Evolutionary conservation across 2,113 vertebrate species (phyloP).

Genomic region (Erpornis zantholeuca): DNA sequence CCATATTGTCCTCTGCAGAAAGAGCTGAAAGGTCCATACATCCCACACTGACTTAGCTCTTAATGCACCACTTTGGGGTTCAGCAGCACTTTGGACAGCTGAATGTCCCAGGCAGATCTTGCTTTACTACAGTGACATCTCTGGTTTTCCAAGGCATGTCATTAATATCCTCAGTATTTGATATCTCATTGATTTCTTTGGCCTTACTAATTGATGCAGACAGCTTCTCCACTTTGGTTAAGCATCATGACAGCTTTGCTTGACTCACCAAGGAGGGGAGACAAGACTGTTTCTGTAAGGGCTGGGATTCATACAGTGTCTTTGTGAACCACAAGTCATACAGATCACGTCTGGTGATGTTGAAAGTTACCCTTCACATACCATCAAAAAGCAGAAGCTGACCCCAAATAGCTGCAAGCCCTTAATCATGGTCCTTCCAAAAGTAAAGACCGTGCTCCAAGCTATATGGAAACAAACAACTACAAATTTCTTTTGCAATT

Average conservation of each 20-base stretch:
- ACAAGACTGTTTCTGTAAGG: not conserved
- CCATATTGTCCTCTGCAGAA: not conserved
- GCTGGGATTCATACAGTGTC: fast-evolving
- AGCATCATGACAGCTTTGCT: not conserved
- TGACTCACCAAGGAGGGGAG: not conserved
- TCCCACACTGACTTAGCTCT: not conserved
- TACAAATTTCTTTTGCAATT: not conserved
- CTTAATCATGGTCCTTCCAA: not conserved
- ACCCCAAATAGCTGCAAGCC: fast-evolving
- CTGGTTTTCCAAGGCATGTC: not conserved
- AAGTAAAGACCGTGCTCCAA: not conserved
- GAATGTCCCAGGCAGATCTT: not conserved
- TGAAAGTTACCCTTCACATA: not conserved
- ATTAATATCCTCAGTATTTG: not conserved
- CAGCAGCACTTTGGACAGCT: not conserved
- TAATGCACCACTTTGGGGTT: fast-evolving
- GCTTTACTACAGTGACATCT: not conserved
- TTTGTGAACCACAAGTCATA: not conserved
- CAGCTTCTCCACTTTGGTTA: not conserved
- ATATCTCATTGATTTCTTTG: not conserved
- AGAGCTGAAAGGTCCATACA: not conserved
- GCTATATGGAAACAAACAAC: not conserved
- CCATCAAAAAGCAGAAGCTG: not conserved
- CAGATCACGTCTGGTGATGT: fast-evolving
- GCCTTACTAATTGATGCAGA: not conserved